Evolutionary conservation across 2,888 invertebrate species (phyloP).

Genomic region (Andrena fulva): DNA sequence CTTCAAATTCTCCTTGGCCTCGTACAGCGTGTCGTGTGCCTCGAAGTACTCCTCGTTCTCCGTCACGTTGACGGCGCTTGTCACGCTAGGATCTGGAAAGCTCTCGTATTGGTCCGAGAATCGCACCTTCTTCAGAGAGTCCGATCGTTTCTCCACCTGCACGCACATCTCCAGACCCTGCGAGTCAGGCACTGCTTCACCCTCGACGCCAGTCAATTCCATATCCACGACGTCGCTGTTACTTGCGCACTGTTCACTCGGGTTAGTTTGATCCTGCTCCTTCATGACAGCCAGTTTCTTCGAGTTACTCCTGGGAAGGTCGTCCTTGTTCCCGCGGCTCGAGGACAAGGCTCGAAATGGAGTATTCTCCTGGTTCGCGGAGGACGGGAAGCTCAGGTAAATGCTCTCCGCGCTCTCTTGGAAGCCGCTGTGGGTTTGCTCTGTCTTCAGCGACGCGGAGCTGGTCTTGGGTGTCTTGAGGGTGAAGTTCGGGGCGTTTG

Average conservation of each 20-base stretch:
- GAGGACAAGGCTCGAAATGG: constrained; percentile 56
- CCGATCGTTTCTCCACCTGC: constrained; percentile 41
- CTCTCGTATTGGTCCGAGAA: constrained; percentile 74
- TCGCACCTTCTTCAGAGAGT: constrained; percentile 73
- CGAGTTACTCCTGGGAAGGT: constrained; percentile 45
- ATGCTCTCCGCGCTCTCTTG: constrained; percentile 43
- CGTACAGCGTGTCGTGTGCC: constrained; percentile 63
- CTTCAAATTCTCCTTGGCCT: constrained; percentile 5
- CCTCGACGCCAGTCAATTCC: constrained; percentile 53
- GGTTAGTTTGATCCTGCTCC: constrained; percentile 27
- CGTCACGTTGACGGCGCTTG: constrained; percentile 28
- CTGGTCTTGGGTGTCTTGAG: constrained; percentile 73
- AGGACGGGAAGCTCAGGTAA: constrained; percentile 45
- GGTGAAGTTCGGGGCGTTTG: constrained; percentile 65
- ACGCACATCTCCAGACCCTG: constrained; percentile 2
- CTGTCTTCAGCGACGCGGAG: constrained; percentile 31
- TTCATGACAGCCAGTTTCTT: constrained; percentile 60
- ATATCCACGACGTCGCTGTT: constrained; percentile 41
- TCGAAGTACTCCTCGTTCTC: constrained; percentile 73
- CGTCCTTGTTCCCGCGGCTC: constrained; percentile 11
- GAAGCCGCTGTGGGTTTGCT: background rate
- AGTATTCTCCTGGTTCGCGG: constrained; percentile 30
- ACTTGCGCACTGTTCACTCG: constrained; percentile 24
- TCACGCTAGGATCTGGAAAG: background rate
- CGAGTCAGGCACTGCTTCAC: constrained; percentile 6